Percentiles rank a stretch among this genome's conserved stretches.
phyloP scores from a whole-genome alignment of 2,888 invertebrate genomes.

The Helicoverpa assulta region DNA sequence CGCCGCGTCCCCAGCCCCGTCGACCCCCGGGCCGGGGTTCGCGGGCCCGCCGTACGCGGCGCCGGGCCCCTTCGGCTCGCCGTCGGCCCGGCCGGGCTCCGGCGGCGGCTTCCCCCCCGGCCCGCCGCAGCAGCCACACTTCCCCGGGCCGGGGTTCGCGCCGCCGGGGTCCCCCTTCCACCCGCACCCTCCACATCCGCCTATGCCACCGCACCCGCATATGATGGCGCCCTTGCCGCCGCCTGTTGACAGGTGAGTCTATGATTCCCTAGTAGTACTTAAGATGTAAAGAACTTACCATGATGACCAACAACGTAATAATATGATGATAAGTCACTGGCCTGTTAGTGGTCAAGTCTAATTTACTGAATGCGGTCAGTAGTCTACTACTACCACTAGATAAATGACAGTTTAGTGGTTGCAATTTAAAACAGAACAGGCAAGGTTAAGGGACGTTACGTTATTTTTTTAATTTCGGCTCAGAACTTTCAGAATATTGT shows the following conservation, averaged over 20 bases:
- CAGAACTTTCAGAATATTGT: no score
- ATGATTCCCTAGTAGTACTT: constrained; percentile 2
- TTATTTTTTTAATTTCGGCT: no score
- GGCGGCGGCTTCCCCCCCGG: constrained; percentile 96
- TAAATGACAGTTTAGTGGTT: no score
- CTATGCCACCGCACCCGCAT: constrained; percentile 93
- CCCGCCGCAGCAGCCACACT: constrained; percentile 91
- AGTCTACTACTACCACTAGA: no score
- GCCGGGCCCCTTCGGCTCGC: constrained; percentile 91
- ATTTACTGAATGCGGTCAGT: no score
- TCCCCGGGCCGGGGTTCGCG: constrained; percentile 93
- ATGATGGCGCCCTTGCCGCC: constrained; percentile 92
- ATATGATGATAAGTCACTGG: no score
- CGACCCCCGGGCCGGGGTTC: constrained; percentile 94
- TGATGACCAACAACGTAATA: not conserved
- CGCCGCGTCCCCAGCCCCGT: constrained; percentile 93
- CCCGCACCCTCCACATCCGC: constrained; percentile 96
- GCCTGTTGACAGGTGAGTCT: constrained; percentile 94
- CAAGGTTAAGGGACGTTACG: no score
- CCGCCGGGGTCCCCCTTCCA: constrained; percentile 95
- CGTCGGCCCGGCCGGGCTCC: constrained; percentile 93
- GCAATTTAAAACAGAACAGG: no score
- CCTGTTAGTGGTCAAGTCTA: no score
- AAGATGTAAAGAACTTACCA: not conserved
- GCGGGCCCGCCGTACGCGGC: constrained; percentile 92